These are phyloP conservation scores for Solenodon paradoxus DNA, from an alignment of 2,113 vertebrate species.

Conservation along the genomic window DNA sequence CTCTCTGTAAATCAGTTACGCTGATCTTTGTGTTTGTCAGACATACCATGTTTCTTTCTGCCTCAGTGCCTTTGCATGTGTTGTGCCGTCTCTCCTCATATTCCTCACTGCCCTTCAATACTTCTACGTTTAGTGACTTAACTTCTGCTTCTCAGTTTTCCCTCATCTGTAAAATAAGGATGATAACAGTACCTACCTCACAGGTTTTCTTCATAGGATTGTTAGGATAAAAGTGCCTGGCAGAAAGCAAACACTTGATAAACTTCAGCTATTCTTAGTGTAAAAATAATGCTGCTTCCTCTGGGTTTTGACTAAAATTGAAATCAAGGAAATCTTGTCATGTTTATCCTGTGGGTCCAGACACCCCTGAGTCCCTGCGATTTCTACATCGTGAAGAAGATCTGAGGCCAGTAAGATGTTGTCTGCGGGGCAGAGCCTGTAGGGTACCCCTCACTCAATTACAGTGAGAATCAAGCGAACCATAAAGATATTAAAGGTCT, in stretches of 20 bases:
- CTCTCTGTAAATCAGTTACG: neutral
- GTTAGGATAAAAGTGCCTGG: neutral
- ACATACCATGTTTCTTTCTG: neutral
- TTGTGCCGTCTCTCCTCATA: neutral
- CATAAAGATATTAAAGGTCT: neutral
- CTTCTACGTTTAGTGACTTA: neutral
- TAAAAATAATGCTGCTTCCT: neutral
- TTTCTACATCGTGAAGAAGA: neutral
- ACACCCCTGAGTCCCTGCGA: neutral
- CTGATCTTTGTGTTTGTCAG: neutral
- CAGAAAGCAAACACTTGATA: neutral
- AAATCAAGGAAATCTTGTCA: neutral
- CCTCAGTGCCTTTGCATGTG: neutral
- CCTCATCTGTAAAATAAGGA: neutral
- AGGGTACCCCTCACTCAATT: neutral
- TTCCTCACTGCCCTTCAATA: neutral
- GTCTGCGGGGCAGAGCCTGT: neutral
- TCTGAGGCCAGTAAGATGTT: neutral
- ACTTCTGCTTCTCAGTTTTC: neutral
- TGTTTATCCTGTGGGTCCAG: neutral
- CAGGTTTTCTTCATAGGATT: neutral
- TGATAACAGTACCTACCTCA: neutral
- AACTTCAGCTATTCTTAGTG: neutral
- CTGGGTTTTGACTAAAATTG: neutral
- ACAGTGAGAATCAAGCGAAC: neutral